phyloP scores from a whole-genome alignment of 2,113 vertebrate species.

The Ursus arctos region DNA sequence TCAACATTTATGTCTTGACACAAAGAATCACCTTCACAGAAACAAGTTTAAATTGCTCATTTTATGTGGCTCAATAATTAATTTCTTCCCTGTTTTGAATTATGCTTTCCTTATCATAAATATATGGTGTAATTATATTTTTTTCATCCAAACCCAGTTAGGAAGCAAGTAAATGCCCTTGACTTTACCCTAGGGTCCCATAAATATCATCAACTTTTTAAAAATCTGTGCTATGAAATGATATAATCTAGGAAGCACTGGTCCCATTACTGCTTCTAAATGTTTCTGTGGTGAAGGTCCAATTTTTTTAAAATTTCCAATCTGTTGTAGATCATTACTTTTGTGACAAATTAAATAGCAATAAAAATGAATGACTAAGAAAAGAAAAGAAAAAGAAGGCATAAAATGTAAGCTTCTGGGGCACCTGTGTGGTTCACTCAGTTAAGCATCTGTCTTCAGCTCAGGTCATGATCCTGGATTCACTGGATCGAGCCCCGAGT shows the following conservation, averaged over 20 bases:
- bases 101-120: background rate
- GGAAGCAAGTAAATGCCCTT: background rate
- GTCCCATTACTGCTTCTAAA: background rate
- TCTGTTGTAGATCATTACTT: background rate
- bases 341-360: background rate
- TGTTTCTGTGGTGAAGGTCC: background rate
- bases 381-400: background rate
- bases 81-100: background rate
- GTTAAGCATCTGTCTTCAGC: too few relatives aligned
- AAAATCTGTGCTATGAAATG: background rate
- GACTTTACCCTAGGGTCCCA: background rate
- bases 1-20: background rate
- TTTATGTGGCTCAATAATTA: background rate
- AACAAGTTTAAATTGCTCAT: background rate
- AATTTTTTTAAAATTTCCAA: background rate
- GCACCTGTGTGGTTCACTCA: too few relatives aligned
- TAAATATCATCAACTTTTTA: background rate
- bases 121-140: background rate
- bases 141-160: background rate
- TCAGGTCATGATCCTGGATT: too few relatives aligned
- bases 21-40: background rate
- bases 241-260: background rate
- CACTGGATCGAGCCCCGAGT: too few relatives aligned
- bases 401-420: too few relatives aligned
- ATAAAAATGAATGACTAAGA: background rate